Conservation (phyloP, 1,140 invertebrate species). For the Teleogryllus occipitalis region DNA sequence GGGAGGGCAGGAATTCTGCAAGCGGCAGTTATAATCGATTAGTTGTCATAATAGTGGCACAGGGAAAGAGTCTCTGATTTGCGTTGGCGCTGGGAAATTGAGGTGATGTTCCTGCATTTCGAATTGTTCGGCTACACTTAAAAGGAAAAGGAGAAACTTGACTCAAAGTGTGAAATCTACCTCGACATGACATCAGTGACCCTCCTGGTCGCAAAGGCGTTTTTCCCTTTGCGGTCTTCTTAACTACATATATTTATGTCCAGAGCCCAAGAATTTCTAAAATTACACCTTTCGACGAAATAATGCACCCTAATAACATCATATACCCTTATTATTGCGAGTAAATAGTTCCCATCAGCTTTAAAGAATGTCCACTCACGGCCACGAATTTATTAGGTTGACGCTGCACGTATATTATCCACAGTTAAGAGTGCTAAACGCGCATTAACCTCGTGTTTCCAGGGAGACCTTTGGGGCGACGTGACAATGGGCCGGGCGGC, state of each 20-base stretch:
- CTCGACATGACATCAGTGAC: not conserved
- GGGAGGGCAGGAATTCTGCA: too few species aligned
- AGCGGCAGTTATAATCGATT: too few species aligned
- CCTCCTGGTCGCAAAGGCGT: not conserved
- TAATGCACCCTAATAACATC: not conserved
- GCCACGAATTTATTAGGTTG: not conserved
- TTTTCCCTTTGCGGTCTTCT: not conserved
- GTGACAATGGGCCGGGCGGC: not conserved
- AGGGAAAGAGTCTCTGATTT: too few species aligned
- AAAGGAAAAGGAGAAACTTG: not conserved
- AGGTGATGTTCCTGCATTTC: not conserved
- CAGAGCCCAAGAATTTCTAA: not conserved
- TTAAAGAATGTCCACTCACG: not conserved
- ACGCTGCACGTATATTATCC: not conserved
- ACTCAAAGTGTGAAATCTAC: not conserved
- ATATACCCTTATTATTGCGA: not conserved
- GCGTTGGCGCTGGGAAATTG: not conserved
- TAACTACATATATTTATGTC: conserved; percentile 2
- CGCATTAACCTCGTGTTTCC: not conserved
- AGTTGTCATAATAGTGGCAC: too few species aligned
- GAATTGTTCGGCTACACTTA: not conserved
- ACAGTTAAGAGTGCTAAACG: not conserved
- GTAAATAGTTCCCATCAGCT: not conserved
- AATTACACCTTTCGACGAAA: not conserved
- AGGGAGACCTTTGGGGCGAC: not conserved